Percentiles rank a stretch among this genome's conserved stretches.
These are phyloP conservation scores for Colossoma macropomum DNA, from an alignment of 2,113 vertebrate species.

Conservation along the genomic window DNA sequence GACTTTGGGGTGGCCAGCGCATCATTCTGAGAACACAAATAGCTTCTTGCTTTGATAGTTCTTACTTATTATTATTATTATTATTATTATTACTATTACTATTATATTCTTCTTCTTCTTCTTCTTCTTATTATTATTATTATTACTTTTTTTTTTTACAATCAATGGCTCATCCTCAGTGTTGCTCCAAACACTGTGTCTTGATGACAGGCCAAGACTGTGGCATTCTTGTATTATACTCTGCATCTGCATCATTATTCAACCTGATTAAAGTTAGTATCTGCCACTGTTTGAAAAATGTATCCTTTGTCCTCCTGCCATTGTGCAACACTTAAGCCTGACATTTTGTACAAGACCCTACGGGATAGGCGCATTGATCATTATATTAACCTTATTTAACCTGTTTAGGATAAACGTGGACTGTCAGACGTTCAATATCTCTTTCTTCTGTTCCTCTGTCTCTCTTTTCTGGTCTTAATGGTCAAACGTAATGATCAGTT, in stretches of 20 bases:
- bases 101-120: too few relatives aligned
- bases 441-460: constrained; percentile 25
- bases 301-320: constrained; percentile 3
- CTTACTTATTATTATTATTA: too few relatives aligned
- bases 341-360: constrained; percentile 34
- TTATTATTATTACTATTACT: too few relatives aligned
- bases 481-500: constrained; percentile 22
- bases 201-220: not conserved
- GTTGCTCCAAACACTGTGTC: not conserved
- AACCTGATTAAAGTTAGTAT: not conserved
- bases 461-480: not conserved
- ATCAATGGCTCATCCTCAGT: not conserved
- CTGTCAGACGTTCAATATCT: constrained; percentile 25
- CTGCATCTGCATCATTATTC: not conserved
- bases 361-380: constrained; percentile 31
- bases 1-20: too few relatives aligned
- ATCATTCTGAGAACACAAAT: too few relatives aligned
- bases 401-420: constrained; percentile 9
- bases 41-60: too few relatives aligned
- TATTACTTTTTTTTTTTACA: not conserved
- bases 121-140: too few relatives aligned
- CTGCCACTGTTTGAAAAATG: not conserved
- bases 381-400: constrained; percentile 46
- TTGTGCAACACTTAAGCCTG: not conserved
- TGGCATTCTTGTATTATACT: not conserved